Conservation (phyloP, 53 echinoderm and acorn worm species). For the Astropecten irregularis region DNA sequence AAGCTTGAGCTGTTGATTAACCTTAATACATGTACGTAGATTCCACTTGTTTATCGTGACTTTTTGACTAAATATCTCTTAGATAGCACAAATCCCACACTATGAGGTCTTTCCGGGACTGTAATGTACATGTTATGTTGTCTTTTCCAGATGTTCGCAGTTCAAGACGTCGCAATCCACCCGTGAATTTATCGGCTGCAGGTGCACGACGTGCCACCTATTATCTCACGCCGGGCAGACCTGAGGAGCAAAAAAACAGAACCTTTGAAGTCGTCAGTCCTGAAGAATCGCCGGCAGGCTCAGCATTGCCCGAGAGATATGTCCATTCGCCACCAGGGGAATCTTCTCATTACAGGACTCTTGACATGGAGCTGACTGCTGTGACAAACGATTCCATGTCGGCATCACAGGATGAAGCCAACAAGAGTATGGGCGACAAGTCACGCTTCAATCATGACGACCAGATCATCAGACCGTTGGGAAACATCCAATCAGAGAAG, state of each 20-base stretch:
- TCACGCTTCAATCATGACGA: conserved; percentile 25
- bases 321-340: conserved; percentile 32
- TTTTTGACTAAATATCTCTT: too few species aligned
- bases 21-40: too few species aligned
- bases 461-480: conserved; percentile 30
- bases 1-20: too few species aligned
- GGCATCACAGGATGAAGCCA: neutral
- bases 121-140: too few species aligned
- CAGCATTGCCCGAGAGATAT: neutral
- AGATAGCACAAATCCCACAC: too few species aligned
- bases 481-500: conserved; percentile 19
- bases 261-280: neutral
- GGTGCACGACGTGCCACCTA: conserved; percentile 20
- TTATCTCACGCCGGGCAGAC: neutral
- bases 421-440: neutral
- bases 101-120: too few species aligned
- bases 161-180: neutral
- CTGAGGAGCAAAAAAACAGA: neutral
- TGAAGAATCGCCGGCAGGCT: neutral
- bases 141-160: neutral
- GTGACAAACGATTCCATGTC: neutral
- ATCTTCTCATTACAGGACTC: neutral
- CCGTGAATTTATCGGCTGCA: neutral
- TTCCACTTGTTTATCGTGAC: too few species aligned
- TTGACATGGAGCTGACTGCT: conserved; percentile 13